These are phyloP conservation scores for Callithrix jacchus DNA, from an alignment of 2,113 vertebrate species.

Conservation along the genomic window DNA sequence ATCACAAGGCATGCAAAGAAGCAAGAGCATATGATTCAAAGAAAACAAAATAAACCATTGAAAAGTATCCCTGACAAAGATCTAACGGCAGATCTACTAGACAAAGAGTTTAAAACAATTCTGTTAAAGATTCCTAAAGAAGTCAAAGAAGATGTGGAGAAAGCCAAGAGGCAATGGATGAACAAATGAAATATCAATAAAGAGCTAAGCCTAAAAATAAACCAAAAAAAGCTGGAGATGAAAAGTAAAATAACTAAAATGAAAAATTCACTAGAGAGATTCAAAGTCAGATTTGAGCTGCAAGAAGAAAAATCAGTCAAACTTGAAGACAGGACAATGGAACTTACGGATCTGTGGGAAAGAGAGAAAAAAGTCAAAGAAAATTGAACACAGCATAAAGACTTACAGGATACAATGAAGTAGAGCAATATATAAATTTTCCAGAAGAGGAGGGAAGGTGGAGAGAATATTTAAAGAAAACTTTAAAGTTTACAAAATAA, in stretches of 20 bases:
- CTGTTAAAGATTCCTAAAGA: background rate
- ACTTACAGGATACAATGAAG: background rate
- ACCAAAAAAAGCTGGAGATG: background rate
- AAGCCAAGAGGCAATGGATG: background rate
- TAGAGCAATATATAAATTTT: background rate
- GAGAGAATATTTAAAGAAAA: background rate
- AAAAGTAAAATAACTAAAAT: background rate
- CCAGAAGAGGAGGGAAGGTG: background rate
- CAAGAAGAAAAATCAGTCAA: background rate
- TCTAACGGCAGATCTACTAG: fast-evolving
- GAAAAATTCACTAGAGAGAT: background rate
- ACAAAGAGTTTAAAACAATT: background rate
- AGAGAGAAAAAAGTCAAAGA: background rate
- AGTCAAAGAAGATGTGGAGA: too few species aligned
- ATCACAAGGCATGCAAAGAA: background rate
- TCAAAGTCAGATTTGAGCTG: background rate
- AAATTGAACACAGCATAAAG: background rate
- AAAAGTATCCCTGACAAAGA: background rate
- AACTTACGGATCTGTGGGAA: too few species aligned
- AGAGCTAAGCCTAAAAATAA: background rate
- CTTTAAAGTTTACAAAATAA: background rate
- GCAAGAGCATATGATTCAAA: background rate
- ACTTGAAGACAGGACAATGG: too few species aligned
- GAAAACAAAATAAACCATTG: background rate
- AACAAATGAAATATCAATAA: background rate